Evolutionary conservation across 2,113 vertebrate species (phyloP).

Genomic region (Phyllopteryx taeniolatus): DNA sequence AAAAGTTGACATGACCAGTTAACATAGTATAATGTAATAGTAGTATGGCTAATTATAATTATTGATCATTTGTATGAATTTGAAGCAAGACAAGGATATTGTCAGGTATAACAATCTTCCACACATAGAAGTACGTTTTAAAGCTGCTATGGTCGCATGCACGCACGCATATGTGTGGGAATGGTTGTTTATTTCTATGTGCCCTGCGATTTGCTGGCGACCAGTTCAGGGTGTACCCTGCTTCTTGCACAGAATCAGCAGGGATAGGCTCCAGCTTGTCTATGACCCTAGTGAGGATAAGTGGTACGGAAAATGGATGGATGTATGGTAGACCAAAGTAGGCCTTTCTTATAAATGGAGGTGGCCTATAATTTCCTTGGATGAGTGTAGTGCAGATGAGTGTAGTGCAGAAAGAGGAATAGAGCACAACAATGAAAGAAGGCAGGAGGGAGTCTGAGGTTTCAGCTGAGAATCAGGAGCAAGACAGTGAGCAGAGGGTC

Average conservation of each 20-base stretch:
- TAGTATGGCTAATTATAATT: too few relatives aligned
- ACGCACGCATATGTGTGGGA: too few relatives aligned
- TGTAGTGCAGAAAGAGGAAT: constrained; percentile 36
- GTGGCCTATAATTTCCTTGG: constrained; percentile 30
- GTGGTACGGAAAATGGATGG: too few relatives aligned
- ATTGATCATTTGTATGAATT: neutral
- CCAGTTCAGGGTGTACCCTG: too few relatives aligned
- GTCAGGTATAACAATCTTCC: neutral
- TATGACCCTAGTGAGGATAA: too few relatives aligned
- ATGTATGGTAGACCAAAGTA: constrained; percentile 49
- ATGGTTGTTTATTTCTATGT: too few relatives aligned
- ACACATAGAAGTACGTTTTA: neutral
- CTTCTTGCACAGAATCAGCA: too few relatives aligned
- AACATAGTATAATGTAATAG: too few relatives aligned
- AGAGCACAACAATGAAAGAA: constrained; percentile 28
- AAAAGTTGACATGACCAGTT: neutral
- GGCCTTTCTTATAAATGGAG: constrained; percentile 42
- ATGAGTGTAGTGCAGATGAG: constrained; percentile 45
- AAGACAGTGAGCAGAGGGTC: constrained; percentile 54
- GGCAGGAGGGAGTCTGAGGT: constrained; percentile 33
- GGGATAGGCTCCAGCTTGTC: too few relatives aligned
- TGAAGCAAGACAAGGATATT: neutral
- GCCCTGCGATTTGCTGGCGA: too few relatives aligned
- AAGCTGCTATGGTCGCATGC: neutral
- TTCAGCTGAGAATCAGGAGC: constrained; percentile 50